Conservation (phyloP, 2,797 vertebrate species). For the Xenopus petersii region DNA sequence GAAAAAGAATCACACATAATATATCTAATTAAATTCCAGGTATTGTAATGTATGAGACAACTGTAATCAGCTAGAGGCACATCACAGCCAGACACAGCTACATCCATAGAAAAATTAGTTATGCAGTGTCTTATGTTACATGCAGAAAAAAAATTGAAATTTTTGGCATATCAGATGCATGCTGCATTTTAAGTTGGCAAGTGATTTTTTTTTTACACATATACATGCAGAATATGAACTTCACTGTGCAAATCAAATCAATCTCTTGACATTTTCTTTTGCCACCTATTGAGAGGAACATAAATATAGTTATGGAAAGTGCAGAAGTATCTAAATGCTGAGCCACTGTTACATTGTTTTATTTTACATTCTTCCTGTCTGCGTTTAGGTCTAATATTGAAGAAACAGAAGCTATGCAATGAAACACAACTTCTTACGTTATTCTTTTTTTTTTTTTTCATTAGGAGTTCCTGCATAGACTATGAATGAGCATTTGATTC, state of each 20-base stretch:
- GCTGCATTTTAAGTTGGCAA: conserved; percentile 10
- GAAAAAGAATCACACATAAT: neutral
- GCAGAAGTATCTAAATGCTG: conserved; percentile 9
- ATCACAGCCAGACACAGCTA: neutral
- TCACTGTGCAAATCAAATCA: conserved; percentile 19
- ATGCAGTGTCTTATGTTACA: neutral
- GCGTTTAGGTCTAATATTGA: conserved; percentile 32
- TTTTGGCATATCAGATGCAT: neutral
- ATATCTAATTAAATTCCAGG: neutral
- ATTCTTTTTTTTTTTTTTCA: conserved; percentile 37
- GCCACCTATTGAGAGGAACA: conserved; percentile 11
- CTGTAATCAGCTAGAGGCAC: conserved; percentile 1
- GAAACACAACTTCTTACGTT: conserved; percentile 32
- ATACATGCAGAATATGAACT: conserved; percentile 19
- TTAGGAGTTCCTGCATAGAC: conserved; percentile 45
- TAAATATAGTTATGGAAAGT: conserved; percentile 25
- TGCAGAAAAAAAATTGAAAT: conserved; percentile 3
- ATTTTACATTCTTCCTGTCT: conserved; percentile 14
- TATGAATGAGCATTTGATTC: conserved; percentile 41
- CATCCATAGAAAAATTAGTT: neutral
- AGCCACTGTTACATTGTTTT: neutral
- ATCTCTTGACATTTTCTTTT: conserved; percentile 33
- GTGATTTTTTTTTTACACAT: neutral
- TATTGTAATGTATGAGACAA: neutral
- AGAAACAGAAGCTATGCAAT: conserved; percentile 33